Percentiles rank a stretch among this genome's conserved stretches.
Conservation (phyloP, 2,888 invertebrate species). For the Operophtera brumata region DNA sequence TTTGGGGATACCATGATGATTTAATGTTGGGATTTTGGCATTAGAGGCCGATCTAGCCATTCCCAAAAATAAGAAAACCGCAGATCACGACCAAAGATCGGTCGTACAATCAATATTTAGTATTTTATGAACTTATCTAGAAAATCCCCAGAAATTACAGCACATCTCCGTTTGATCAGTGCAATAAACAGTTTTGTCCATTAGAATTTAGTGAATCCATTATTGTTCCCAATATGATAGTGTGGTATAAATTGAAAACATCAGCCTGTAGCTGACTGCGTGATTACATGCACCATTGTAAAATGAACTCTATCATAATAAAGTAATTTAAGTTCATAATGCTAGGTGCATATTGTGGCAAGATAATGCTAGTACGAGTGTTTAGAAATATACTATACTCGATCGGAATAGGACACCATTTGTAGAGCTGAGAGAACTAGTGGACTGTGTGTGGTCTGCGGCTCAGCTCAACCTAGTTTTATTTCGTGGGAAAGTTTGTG, state of each 20-base stretch:
- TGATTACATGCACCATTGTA: neutral
- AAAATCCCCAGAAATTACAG: too few species aligned
- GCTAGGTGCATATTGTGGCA: neutral
- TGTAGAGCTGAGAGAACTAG: neutral
- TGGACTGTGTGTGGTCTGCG: constrained; percentile 29
- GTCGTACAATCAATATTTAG: too few species aligned
- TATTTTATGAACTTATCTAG: too few species aligned
- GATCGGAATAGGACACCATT: constrained; percentile 7
- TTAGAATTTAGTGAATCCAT: constrained; percentile 9
- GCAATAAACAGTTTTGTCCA: too few species aligned
- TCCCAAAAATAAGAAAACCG: too few species aligned
- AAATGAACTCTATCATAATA: constrained; percentile 19
- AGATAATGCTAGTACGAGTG: neutral
- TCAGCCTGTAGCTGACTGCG: constrained; percentile 19
- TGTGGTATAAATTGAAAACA: too few species aligned
- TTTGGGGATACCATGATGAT: too few species aligned
- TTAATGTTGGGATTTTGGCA: too few species aligned
- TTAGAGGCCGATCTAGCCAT: too few species aligned
- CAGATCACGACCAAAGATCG: too few species aligned
- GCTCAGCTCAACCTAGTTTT: constrained; percentile 34
- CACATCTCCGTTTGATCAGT: too few species aligned
- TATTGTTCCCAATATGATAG: constrained; percentile 23
- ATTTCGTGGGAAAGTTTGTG: constrained; percentile 34
- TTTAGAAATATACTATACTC: constrained; percentile 21
- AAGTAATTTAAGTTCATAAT: constrained; percentile 4